Evolutionary conservation across 2,797 vertebrate genomes (phyloP), one percentile per base, ranked within the genome.

Genomic region (Protosalanx chinensis): DNA sequence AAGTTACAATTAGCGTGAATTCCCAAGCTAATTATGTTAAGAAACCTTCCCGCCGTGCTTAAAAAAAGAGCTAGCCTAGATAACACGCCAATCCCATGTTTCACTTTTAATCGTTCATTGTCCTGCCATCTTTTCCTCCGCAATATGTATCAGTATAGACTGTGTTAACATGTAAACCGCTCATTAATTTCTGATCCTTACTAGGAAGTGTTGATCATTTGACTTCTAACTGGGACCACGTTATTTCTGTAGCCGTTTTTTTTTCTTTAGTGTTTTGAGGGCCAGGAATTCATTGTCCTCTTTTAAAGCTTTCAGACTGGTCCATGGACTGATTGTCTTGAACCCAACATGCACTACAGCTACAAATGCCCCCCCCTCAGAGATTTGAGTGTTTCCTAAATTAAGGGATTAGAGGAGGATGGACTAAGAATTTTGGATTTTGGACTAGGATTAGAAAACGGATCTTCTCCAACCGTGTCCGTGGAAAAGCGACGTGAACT

Each of bases 261-360:
- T 49, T 49, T 67, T 27, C n/a, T 37, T 20, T 15, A 4, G 51
- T 66, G 5, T 71, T 66, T 29, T 71, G 3, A 6, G 35, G 82
- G 61, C 64, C 78, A 56, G 70, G 75, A 41, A 73, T 85, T 85
- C 68, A 79, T 83, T 80, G 74, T 76, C 18, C 32, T 88, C 73
- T 91, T 91, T 88, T 80, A 75, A 86, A 88, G 89, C 64, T 91
- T 91, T 84, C 87, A 90, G 90, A 81, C 72, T 81, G 86, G 78
- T 87, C 86, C 76, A 18, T 76, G 66, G 84, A 75, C 76, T 72
- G 71, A 75, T 68, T 86, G 71, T 68, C 78, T 88, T 80, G 82
- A 88, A 68, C 76, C 74, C 76, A 68, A 74, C 82, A 79, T 86
- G 88, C 82, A 76, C 80, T 73, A 29, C 83, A 79, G 67, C 81